Conservation (phyloP, 1,140 invertebrate species). For the Euborellia annulipes region DNA sequence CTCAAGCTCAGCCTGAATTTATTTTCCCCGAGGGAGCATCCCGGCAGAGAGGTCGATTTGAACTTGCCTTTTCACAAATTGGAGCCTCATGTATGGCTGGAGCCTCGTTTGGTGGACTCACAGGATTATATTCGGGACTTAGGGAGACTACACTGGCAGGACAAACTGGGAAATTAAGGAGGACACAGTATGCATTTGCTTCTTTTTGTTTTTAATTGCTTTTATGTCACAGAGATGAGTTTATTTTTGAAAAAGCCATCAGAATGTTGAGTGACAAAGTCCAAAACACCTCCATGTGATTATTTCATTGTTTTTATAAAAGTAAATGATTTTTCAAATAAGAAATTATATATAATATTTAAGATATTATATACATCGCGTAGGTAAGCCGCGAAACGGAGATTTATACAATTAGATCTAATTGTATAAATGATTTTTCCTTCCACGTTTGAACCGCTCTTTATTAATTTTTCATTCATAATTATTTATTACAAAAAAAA, state of each 20-base stretch:
- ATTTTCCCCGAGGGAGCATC: conserved; percentile 80
- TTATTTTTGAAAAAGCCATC: neutral
- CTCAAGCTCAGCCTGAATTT: conserved; percentile 72
- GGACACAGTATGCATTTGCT: conserved; percentile 63
- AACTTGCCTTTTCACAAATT: conserved; percentile 84
- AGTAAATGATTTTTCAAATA: no score
- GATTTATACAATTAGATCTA: no score
- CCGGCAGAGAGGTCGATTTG: conserved; percentile 65
- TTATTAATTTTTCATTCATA: no score
- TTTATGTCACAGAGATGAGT: neutral
- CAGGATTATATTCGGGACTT: conserved; percentile 73
- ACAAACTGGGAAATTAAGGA: conserved; percentile 69
- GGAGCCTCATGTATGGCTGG: conserved; percentile 74
- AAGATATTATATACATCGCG: no score
- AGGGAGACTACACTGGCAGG: conserved; percentile 67
- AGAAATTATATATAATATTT: no score
- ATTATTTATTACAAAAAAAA: no score
- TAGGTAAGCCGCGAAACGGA: no score
- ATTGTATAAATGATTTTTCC: no score
- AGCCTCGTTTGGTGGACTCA: conserved; percentile 64
- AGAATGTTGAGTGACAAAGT: conserved; percentile 1
- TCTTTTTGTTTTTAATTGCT: conserved; percentile 1
- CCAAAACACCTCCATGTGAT: neutral
- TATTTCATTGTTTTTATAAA: no score
- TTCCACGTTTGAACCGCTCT: no score